phyloP scores from a whole-genome alignment of 2,888 invertebrate genomes.

The Habrosyne pyritoides region DNA sequence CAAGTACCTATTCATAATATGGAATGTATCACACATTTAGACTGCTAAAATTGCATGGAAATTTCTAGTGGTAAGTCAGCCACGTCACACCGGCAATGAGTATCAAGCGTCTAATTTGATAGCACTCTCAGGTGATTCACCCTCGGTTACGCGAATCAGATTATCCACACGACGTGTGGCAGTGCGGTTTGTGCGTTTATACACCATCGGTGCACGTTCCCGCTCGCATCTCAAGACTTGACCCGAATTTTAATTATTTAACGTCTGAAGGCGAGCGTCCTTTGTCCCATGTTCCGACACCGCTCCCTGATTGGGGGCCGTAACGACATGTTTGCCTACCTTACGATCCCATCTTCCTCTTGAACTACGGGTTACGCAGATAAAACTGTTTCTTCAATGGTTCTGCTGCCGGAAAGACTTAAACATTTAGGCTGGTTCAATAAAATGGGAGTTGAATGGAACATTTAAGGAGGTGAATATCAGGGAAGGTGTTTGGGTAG shows the following conservation, averaged over 20 bases:
- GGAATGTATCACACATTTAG: no score
- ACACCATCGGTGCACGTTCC: not conserved
- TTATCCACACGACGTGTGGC: no score
- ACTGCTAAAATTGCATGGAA: no score
- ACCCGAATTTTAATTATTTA: slow-evolving; percentile 1
- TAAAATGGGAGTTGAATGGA: not conserved
- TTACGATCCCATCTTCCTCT: not conserved
- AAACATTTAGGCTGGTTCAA: not conserved
- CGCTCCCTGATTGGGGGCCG: not conserved
- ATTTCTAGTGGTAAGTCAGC: no score
- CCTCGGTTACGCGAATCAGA: no score
- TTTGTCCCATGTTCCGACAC: not conserved
- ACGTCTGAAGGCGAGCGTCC: not conserved
- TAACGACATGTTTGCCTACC: not conserved
- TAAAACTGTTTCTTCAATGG: not conserved
- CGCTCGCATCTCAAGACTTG: not conserved
- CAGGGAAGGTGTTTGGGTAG: not conserved
- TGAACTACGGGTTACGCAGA: not conserved
- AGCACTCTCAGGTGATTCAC: no score
- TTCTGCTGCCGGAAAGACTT: not conserved
- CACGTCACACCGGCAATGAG: no score
- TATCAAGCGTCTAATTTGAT: no score
- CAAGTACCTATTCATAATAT: no score
- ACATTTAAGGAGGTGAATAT: not conserved
- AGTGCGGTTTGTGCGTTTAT: no score